Evolutionary conservation across 2,113 vertebrate genomes (phyloP).

Genomic region (Heloderma charlesbogerti): DNA sequence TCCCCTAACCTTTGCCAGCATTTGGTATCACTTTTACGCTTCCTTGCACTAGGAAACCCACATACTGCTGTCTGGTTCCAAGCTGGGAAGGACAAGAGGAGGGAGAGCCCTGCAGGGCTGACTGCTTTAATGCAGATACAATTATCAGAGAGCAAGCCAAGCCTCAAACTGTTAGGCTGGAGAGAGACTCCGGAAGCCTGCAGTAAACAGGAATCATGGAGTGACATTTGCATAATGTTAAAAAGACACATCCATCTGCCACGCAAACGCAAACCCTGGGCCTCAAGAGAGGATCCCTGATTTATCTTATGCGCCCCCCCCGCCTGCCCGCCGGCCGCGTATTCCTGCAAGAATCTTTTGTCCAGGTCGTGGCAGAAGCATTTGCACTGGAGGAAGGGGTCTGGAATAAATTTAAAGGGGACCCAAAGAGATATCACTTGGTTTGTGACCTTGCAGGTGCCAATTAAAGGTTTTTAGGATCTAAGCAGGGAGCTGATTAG

Average conservation of each 20-base stretch:
- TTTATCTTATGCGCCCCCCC: background rate
- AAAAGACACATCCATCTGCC: slow-evolving; percentile 15
- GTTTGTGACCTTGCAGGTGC: slow-evolving; percentile 36
- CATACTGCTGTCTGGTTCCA: slow-evolving; percentile 16
- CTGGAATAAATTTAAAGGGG: slow-evolving; percentile 21
- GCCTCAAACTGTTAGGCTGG: slow-evolving; percentile 58
- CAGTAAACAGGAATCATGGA: slow-evolving; percentile 48
- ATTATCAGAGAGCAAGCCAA: slow-evolving; percentile 66
- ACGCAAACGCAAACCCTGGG: fast-evolving
- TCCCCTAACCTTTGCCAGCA: slow-evolving; percentile 31
- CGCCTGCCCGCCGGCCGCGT: no score
- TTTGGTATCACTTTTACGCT: slow-evolving; percentile 15
- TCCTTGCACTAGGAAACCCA: slow-evolving; percentile 28
- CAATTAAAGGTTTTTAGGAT: slow-evolving; percentile 62
- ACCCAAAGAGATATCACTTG: background rate
- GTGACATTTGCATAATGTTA: slow-evolving; percentile 41
- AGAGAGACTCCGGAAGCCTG: slow-evolving; percentile 41
- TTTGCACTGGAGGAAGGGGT: background rate
- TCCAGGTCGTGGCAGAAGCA: background rate
- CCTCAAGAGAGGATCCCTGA: background rate
- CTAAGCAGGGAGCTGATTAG: slow-evolving; percentile 68
- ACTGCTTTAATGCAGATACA: slow-evolving; percentile 68
- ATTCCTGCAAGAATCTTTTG: background rate
- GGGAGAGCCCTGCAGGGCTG: slow-evolving; percentile 58
- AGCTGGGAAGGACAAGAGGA: slow-evolving; percentile 50